Conservation (phyloP, 1,140 invertebrate species). For the Pachypeltis micranthus region DNA sequence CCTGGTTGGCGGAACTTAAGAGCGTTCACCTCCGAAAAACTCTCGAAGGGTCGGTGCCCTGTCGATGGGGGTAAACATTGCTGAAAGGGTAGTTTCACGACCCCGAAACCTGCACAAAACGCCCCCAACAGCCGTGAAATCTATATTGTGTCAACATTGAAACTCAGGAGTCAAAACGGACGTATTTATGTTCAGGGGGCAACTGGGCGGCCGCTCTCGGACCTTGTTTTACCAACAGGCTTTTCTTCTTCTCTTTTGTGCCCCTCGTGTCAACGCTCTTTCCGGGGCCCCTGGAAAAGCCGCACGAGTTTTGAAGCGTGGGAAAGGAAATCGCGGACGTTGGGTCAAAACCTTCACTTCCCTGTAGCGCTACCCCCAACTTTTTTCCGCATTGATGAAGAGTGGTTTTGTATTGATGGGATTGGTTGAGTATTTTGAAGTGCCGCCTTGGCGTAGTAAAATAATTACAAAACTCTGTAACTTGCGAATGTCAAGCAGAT, state of each 20-base stretch:
- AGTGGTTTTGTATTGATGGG: too few species aligned
- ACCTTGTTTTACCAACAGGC: not conserved
- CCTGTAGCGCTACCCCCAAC: too few species aligned
- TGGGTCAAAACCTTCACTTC: too few species aligned
- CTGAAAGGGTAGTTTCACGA: constrained; percentile 9
- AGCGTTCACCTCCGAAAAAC: not conserved
- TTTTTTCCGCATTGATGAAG: too few species aligned
- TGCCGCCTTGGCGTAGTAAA: too few species aligned
- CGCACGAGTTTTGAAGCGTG: too few species aligned
- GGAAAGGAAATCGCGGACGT: too few species aligned
- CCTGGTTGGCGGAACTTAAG: not conserved
- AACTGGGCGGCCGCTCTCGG: not conserved
- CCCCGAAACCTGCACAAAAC: not conserved
- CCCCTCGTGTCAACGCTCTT: not conserved
- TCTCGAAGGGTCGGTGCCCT: not conserved
- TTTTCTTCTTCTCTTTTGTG: not conserved
- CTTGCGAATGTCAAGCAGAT: too few species aligned
- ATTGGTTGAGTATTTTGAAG: too few species aligned
- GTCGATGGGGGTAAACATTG: not conserved
- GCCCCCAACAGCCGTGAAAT: constrained; percentile 1
- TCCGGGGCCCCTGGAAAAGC: too few species aligned
- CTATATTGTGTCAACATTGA: constrained; percentile 5
- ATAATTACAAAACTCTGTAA: too few species aligned
- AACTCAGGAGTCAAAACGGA: not conserved
- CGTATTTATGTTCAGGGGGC: constrained; percentile 1